phyloP scores from a whole-genome alignment of 2,797 vertebrate species.

The Pitangus sulphuratus region DNA sequence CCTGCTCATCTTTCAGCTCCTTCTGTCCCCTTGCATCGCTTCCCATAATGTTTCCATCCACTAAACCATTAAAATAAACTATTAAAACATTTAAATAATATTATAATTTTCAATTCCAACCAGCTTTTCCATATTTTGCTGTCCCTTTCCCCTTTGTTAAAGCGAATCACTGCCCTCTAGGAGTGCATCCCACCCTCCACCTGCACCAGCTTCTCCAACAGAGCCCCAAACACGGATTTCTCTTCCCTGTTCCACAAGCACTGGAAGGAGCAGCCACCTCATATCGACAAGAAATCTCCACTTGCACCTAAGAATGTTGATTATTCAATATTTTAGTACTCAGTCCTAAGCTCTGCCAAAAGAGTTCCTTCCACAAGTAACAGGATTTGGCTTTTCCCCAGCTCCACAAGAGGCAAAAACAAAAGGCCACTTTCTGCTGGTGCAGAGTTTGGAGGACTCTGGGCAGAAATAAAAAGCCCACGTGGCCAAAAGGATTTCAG shows the following conservation, averaged over 20 bases:
- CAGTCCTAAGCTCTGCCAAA: constrained; percentile 26
- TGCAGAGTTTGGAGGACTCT: background rate
- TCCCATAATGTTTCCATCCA: background rate
- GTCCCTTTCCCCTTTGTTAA: too few relatives aligned
- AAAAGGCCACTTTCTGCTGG: constrained; percentile 11
- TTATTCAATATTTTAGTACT: constrained; percentile 14
- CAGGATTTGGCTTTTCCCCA: constrained; percentile 1
- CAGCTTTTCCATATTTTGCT: background rate
- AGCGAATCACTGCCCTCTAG: background rate
- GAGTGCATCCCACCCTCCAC: background rate
- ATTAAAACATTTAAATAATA: background rate
- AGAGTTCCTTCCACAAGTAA: background rate
- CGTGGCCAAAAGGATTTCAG: background rate
- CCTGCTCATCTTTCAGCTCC: background rate
- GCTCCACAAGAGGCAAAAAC: background rate
- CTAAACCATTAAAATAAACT: background rate
- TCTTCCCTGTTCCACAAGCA: background rate
- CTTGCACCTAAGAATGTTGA: background rate
- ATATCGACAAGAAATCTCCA: background rate
- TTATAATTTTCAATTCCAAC: background rate
- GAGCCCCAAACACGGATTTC: background rate
- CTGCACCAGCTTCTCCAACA: background rate
- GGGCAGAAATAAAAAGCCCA: background rate
- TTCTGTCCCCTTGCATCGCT: background rate
- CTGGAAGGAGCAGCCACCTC: background rate